Evolutionary conservation across 1,140 invertebrate species (phyloP), one percentile per base, ranked within the genome.

Genomic region (Listronotus oregonensis): DNA sequence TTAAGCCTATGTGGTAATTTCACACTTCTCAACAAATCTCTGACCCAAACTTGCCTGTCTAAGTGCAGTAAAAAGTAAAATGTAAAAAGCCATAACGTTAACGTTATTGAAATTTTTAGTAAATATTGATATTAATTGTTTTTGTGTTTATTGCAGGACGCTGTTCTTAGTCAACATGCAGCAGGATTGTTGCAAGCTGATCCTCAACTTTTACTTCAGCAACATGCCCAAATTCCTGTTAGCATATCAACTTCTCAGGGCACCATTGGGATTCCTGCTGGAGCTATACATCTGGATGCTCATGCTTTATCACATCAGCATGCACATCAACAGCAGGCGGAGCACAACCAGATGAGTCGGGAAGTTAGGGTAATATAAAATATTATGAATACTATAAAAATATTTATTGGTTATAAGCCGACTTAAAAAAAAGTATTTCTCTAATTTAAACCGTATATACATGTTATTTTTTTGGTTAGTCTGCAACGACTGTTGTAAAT

Each of bases 261-360:
- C 4, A 78, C 76, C 64, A 68, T 80, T 43, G 72, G 77, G 9
- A 75, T 78, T 62, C 73, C 77, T 21, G 68, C 76, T 21, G 75
- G 74, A 42, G 71, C 73, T 8, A 78, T 80, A 73, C 77, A 79
- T 50, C 54, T 79, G 40, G 77, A 79, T 39, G 74, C 75, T 8
- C 78, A 80, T 42, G n/a, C 59, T 12, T 14, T 68, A 27, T 39
- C 63, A 8, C 55, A 51, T 27, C 66, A 68, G n/a, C 64, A 66
- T 27, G 79, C 79, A 51, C 80, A 80, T 60, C 79, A 79, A 44
- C 42, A 68, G 59, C 76, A 78, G 57, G 52, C 57, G 54, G 60
- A 69, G 18, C 62, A 69, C 31, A 65, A 60, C 31, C 73, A 71
- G 51, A 70, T 70, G 50, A 70, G 34, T 43, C 56, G 68, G 44